These are phyloP conservation scores for Rhineura floridana DNA, from an alignment of 2,113 vertebrate species.

Conservation along the genomic window DNA sequence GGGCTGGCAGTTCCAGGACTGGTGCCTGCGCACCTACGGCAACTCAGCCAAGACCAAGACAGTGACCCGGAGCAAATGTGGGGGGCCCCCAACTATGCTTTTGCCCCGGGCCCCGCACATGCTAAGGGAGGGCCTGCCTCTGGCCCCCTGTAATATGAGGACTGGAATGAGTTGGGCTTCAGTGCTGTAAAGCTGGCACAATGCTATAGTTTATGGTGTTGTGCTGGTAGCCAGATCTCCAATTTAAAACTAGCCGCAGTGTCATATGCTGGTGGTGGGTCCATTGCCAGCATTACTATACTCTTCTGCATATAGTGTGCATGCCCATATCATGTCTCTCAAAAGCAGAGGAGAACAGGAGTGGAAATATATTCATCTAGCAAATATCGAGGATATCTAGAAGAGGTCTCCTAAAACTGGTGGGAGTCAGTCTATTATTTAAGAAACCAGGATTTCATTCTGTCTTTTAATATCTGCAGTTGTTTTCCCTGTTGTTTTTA, in stretches of 20 bases:
- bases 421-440: neutral
- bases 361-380: neutral
- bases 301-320: neutral
- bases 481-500: neutral
- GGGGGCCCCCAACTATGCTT: no score
- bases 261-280: no score
- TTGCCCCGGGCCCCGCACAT: no score
- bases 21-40: no score
- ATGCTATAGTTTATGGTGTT: no score
- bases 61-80: no score
- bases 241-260: neutral
- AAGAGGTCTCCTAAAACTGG: neutral
- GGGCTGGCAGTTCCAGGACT: no score
- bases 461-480: neutral
- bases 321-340: neutral
- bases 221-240: neutral
- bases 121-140: no score
- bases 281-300: neutral
- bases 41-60: no score
- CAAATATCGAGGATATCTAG: neutral
- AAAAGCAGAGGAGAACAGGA: neutral
- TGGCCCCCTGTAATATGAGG: no score
- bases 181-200: no score
- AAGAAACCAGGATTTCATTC: neutral
- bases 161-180: no score